These are phyloP conservation scores for Xenopus tropicalis DNA, from an alignment of 2,113 vertebrate genomes.

Conservation along the genomic window UCB_Xtro_10.0 CM004443.2:209805001-209805500, in stretches of 20 bases:
- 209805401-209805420: slow-evolving; percentile 32
- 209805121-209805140: slow-evolving; percentile 41
- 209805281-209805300: not conserved
- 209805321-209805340: slow-evolving; percentile 34
- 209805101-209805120: slow-evolving; percentile 40
- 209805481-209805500: slow-evolving; percentile 33
- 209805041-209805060: slow-evolving; percentile 30
- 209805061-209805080: slow-evolving; percentile 33
- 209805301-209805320: slow-evolving; percentile 16
- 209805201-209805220: slow-evolving; percentile 40
- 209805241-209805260: slow-evolving; percentile 23
- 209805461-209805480: slow-evolving; percentile 29
- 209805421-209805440: slow-evolving; percentile 32
- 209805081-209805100: slow-evolving; percentile 37
- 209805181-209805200: slow-evolving; percentile 45
- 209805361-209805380: slow-evolving; percentile 42
- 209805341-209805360: slow-evolving; percentile 39
- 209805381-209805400: slow-evolving; percentile 33
- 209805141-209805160: slow-evolving; percentile 36
- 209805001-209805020: too few relatives aligned
- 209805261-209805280: slow-evolving; percentile 17
- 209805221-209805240: slow-evolving; percentile 38
- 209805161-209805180: slow-evolving; percentile 35
- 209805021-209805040: not conserved
- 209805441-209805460: slow-evolving; percentile 43